Conservation (phyloP, 2,797 vertebrate species). For the Acanthis flammea region DNA sequence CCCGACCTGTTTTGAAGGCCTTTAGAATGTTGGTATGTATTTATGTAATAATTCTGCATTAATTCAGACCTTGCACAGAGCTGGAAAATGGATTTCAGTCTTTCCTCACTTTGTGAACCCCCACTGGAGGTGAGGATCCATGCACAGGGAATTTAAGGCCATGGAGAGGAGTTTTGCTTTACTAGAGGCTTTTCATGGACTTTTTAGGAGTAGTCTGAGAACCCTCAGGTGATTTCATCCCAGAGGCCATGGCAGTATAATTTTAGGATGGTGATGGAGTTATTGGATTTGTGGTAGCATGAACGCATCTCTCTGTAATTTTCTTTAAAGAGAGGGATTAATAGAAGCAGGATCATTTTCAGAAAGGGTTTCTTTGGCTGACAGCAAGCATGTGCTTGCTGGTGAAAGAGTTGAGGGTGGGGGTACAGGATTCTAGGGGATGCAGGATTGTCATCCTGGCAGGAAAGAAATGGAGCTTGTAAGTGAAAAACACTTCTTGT, state of each 20-base stretch:
- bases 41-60: not conserved
- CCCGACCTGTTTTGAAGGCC: not conserved
- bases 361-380: not conserved
- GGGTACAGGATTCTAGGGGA: not conserved
- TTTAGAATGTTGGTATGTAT: not conserved
- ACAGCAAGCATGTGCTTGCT: not conserved
- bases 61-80: not conserved
- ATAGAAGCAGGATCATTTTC: not conserved
- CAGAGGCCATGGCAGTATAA: not conserved
- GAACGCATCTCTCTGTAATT: not conserved
- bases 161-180: not conserved
- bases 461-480: not conserved
- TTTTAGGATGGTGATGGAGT: not conserved
- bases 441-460: not conserved
- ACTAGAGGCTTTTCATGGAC: not conserved
- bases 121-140: not conserved
- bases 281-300: not conserved
- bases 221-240: not conserved
- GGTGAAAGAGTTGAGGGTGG: not conserved
- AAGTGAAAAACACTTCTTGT: not conserved
- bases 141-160: not conserved
- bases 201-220: not conserved
- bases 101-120: not conserved
- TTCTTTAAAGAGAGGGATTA: not conserved
- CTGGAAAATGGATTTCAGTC: not conserved